Evolutionary conservation across 2,797 vertebrate genomes (phyloP).

Genomic region (Falco concolor): DNA sequence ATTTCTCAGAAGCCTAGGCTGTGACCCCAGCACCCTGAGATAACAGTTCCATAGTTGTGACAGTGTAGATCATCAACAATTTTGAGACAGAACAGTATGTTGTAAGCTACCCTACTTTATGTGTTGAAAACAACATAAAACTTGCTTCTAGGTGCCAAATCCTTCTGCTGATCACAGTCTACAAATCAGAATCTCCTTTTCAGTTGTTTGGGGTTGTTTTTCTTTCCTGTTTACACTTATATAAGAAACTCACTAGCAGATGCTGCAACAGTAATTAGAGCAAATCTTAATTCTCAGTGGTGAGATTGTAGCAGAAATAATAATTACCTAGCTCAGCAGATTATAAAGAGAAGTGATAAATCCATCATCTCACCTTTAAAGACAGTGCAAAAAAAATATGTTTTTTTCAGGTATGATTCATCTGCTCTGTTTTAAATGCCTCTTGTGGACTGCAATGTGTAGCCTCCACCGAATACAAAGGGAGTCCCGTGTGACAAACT

Average conservation of each 20-base stretch:
- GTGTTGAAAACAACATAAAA: background rate
- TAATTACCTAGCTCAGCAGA: background rate
- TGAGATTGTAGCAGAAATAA: background rate
- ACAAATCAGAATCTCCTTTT: background rate
- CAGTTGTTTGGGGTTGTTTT: background rate
- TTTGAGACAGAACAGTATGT: background rate
- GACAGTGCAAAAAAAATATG: background rate
- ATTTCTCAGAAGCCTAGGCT: background rate
- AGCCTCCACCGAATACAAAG: background rate
- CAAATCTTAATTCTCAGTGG: background rate
- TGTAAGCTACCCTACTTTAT: background rate
- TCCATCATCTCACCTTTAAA: background rate
- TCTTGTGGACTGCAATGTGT: background rate
- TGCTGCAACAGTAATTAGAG: background rate
- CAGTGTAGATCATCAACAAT: rapidly evolving
- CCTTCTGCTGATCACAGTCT: background rate
- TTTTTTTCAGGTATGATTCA: background rate
- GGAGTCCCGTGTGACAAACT: background rate
- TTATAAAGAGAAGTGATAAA: background rate
- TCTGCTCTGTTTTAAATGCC: background rate
- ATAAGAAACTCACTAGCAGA: background rate
- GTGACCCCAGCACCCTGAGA: background rate
- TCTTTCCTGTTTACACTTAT: background rate
- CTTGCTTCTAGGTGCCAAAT: background rate
- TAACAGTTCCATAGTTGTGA: background rate